Conservation (phyloP, 2,888 invertebrate genomes). For the Cephus pygmeus region DNA sequence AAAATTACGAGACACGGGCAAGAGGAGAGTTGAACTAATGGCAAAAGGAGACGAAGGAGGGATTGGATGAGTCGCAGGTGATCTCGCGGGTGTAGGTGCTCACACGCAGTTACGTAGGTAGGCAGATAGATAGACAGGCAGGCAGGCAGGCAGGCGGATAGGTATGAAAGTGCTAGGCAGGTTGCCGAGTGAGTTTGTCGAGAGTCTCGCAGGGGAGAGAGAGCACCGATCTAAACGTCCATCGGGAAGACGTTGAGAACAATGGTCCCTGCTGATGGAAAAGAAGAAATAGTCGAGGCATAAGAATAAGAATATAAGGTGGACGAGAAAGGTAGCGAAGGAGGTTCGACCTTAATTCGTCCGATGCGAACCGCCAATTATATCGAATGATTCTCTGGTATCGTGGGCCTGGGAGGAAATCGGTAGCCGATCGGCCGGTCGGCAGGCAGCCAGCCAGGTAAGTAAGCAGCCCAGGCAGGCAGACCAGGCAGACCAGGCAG, state of each 20-base stretch:
- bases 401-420: constrained; percentile 5
- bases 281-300: constrained; percentile 2
- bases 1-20: too few relatives aligned
- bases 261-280: neutral
- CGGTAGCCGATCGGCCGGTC: constrained; percentile 20
- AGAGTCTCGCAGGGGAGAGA: neutral
- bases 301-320: too few relatives aligned
- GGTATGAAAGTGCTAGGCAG: too few relatives aligned
- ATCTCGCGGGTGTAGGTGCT: constrained; percentile 30
- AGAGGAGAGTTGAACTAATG: neutral
- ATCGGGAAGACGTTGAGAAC: neutral
- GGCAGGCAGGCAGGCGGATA: too few relatives aligned
- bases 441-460: neutral
- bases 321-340: too few relatives aligned
- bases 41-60: constrained; percentile 5
- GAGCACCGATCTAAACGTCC: neutral
- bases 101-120: constrained; percentile 15
- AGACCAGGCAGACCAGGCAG: neutral
- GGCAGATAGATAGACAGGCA: too few relatives aligned
- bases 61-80: constrained; percentile 17
- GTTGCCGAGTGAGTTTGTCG: neutral
- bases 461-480: too few relatives aligned
- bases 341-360: constrained; percentile 21
- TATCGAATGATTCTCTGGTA: constrained; percentile 18
- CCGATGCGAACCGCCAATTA: constrained; percentile 28